Conservation (phyloP, 37 sponge, comb jelly and placozoan genomes). For the Lycopodina hypogea region DNA sequence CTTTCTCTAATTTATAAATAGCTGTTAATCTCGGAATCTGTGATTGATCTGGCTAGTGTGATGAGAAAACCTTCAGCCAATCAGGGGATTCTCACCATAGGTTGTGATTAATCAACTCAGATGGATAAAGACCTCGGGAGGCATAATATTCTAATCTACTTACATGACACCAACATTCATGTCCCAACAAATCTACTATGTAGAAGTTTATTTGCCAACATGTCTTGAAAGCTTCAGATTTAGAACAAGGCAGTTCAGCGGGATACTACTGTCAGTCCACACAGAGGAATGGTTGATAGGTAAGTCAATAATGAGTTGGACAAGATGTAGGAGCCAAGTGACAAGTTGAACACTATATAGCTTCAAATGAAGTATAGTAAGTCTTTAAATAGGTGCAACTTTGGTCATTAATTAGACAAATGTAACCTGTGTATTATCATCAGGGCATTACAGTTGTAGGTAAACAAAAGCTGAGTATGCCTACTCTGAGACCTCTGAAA, state of each 20-base stretch:
- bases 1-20: neutral
- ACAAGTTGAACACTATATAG: conserved; percentile 34
- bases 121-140: no score
- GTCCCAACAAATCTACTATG: no score
- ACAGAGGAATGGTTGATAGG: conserved; percentile 1
- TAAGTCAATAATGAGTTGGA: neutral
- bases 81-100: conserved; percentile 7
- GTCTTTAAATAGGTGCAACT: no score
- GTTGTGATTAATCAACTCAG: no score
- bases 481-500: conserved; percentile 31
- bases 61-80: conserved; percentile 19
- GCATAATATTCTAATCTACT: no score
- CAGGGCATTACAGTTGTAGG: conserved; percentile 10
- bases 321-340: conserved; percentile 19
- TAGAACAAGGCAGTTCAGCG: no score
- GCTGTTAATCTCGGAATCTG: neutral
- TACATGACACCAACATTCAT: no score
- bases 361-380: conserved; percentile 19
- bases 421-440: neutral
- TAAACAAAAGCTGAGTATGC: conserved; percentile 38
- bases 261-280: no score
- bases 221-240: conserved; percentile 21
- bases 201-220: conserved; percentile 28
- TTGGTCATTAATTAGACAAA: no score
- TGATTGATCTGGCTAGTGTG: conserved; percentile 15